Base-by-base conservation (phyloP, 2,797 vertebrate genomes). In the Ptychobarbus kaznakovi region DNA sequence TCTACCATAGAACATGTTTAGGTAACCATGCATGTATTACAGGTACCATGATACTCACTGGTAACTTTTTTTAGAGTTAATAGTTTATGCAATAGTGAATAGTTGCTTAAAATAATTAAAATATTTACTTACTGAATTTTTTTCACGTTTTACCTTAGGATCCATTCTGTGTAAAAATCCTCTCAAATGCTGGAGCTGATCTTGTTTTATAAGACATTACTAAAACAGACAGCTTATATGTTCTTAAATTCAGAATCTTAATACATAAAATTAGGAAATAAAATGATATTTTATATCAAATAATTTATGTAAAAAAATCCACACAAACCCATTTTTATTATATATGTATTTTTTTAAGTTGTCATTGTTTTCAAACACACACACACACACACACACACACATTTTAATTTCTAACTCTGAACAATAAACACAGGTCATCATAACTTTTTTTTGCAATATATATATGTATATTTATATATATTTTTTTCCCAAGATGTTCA, bases 381-480 rank as follows among this genome's bases (percentile, higher is more conserved):
- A 90, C 94, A 95, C 38, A 40, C 38, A 40, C 38, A 94, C 38
- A 94, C 87, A 88, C 93, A 94, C 93, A 90, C 94, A 95, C 94
- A 93, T 93, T 90, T 86, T 88, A 82, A 89, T 87, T 91, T 91
- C 90, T 91, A 92, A 91, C 89, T 91, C 53, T 78, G 89, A 91
- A 95, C 93, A 93, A 93, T 91, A 95, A 95, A 92, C 92, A 95
- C 93, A 93, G 93, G 90, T 92, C 92, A 89, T 93, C 93, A 93
- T 92, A 91, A 92, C 91, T 91, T 94, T 94, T 95, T 94, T 95
- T 87, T 87, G 82, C 87, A 86, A 86, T 89, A 86, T 87, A 89
- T 80, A n/a, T 66, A 79, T 84, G 68, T 87, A 49, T 87, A 70
- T 88, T 75, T 87, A 61, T 81, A 83, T 90, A 86, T 91, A 86